phyloP scores from a whole-genome alignment of 1,140 invertebrate species.

The Thrips palmi region DNA sequence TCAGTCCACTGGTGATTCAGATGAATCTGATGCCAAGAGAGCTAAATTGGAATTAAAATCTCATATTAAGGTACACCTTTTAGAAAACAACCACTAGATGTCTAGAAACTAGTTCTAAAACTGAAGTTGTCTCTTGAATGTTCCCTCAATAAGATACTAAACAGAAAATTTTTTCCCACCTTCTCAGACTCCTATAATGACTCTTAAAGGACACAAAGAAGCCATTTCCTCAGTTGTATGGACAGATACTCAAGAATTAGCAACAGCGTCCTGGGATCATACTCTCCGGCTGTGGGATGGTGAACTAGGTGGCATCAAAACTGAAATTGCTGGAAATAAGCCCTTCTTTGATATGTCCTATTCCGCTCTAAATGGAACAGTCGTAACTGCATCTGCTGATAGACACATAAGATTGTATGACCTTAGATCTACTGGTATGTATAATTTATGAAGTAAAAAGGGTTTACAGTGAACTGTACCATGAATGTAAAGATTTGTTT shows the following conservation, averaged over 20 bases:
- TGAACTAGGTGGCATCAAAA: constrained; percentile 60
- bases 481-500: constrained; percentile 5
- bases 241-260: constrained; percentile 52
- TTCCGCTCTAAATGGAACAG: constrained; percentile 49
- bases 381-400: constrained; percentile 80
- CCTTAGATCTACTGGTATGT: constrained; percentile 61
- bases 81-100: constrained; percentile 4
- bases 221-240: constrained; percentile 69
- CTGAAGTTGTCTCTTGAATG: too few species aligned
- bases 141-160: not conserved
- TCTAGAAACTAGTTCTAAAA: not conserved
- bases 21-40: constrained; percentile 27
- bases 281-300: constrained; percentile 89
- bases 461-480: too few species aligned
- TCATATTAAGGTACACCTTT: too few species aligned
- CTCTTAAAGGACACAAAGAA: constrained; percentile 83
- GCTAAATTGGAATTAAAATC: constrained; percentile 25
- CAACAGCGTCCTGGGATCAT: constrained; percentile 90
- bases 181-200: constrained; percentile 61
- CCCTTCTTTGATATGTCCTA: constrained; percentile 76
- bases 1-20: constrained; percentile 29
- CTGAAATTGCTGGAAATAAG: constrained; percentile 73
- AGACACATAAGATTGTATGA: constrained; percentile 81
- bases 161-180: constrained; percentile 9
- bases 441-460: constrained; percentile 2